These are phyloP conservation scores for Octonoba sinensis DNA, from an alignment of 2,888 invertebrate species.

Conservation along the genomic window DNA sequence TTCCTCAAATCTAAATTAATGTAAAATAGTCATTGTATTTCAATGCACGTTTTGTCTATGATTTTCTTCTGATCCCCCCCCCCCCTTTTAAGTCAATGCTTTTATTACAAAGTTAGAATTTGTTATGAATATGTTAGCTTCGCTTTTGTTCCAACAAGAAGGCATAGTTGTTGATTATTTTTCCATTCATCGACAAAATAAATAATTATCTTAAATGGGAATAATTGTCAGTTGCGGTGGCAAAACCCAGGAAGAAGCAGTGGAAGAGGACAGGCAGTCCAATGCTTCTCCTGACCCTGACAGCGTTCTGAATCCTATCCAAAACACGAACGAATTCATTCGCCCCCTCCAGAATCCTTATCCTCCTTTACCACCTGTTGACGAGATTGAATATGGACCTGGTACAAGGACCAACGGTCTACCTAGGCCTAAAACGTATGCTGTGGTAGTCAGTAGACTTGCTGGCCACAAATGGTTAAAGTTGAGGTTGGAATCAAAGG, in stretches of 20 bases:
- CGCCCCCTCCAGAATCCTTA: constrained; percentile 46
- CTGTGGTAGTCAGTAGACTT: constrained; percentile 52
- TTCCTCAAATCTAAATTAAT: no score
- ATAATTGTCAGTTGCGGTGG: constrained; percentile 50
- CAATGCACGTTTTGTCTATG: no score
- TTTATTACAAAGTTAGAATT: no score
- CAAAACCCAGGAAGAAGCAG: neutral
- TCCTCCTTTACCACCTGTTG: constrained; percentile 50
- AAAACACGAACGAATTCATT: constrained; percentile 50
- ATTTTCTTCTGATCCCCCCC: no score
- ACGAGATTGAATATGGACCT: constrained; percentile 53
- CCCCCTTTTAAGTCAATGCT: no score
- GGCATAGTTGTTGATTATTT: no score
- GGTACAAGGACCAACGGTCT: constrained; percentile 16
- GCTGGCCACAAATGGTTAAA: constrained; percentile 56
- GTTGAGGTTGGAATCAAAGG: constrained; percentile 40
- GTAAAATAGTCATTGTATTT: no score
- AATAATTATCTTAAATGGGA: constrained; percentile 33
- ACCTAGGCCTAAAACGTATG: constrained; percentile 46
- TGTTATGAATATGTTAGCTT: no score
- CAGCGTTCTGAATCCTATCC: constrained; percentile 22
- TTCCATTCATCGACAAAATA: no score
- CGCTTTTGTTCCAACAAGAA: no score
- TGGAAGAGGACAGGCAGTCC: neutral
- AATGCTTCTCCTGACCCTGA: constrained; percentile 31